Evolutionary conservation across 2,888 invertebrate species (phyloP), one percentile per base, ranked within the genome.

Genomic region (Drosophila mettleri): DNA sequence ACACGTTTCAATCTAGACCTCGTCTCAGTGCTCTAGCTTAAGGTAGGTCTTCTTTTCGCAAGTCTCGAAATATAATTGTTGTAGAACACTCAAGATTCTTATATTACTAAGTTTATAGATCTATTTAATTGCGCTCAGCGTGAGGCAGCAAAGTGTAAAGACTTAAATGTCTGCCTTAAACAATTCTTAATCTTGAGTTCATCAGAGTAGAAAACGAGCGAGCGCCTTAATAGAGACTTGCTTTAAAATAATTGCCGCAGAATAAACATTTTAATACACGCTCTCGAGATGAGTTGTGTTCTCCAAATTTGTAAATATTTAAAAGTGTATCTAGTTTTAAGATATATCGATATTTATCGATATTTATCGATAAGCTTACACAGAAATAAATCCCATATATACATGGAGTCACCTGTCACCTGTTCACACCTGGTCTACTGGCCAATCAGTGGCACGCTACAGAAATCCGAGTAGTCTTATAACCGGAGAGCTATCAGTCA

Each of bases 1-100:
- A 4, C 33, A 51, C 24, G 49, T 16, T 16, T 22, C 24, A 24
- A 22, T 34, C 34, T 24, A 24, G 49, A 34, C 49, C 34, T 34
- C 49, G 49, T n/a, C 24, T 34, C 22, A 16, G 12, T 24, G 22
- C 24, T 34, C 24, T 8, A 24, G 34, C 34, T 34, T 51, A 51
- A 16, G 49, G 49, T 51, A 51, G 49, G 49, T 51, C 49, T 51
- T 16, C 9, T 7, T 24, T 33, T 31, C 5, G 48, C 12, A 24
- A 24, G n/a, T 24, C 24, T 34, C 24, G 7, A 24, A 24, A 48
- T 12, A 31, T 20, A 31, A 31, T 45, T 45, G 27, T 10, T 31
- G 31, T 48, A 14, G 46, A 8, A 8, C 46, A 27, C 7, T 48
- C 24, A 34, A 34, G 22, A 16, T 16, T 12, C 34, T 16, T 34